A percentile compares a stretch with the other conserved stretches of the same genome.
Conservation (phyloP, 2,888 invertebrate species). For the Limnephilus lunatus region DNA sequence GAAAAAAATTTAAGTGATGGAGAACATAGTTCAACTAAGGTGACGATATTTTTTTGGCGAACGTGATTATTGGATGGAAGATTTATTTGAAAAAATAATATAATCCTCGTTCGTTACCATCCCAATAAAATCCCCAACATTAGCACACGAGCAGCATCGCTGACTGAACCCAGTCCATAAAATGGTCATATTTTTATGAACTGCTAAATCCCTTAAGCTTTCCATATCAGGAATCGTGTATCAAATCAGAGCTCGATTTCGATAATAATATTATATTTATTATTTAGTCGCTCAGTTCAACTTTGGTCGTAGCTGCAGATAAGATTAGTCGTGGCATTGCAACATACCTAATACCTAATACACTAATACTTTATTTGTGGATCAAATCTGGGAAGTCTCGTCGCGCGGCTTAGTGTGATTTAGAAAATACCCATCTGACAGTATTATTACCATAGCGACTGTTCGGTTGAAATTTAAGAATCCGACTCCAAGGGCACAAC, state of each 20-base stretch:
- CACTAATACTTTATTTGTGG: background rate
- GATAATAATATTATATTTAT: background rate
- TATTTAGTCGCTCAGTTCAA: background rate
- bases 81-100: no score
- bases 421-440: background rate
- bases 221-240: background rate
- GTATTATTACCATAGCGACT: no score
- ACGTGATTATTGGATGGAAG: no score
- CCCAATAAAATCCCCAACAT: background rate
- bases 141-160: background rate
- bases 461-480: no score
- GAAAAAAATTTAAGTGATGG: no score
- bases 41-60: no score
- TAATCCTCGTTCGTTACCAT: background rate
- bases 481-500: no score
- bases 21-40: no score
- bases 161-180: background rate
- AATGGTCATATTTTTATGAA: background rate
- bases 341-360: background rate
- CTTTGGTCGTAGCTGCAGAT: background rate
- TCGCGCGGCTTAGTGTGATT: background rate
- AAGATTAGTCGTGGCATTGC: background rate
- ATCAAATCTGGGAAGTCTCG: background rate
- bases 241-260: slow-evolving; percentile 12
- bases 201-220: background rate